Conservation (phyloP, 2,888 invertebrate species). For the Pyrrhia umbra region DNA sequence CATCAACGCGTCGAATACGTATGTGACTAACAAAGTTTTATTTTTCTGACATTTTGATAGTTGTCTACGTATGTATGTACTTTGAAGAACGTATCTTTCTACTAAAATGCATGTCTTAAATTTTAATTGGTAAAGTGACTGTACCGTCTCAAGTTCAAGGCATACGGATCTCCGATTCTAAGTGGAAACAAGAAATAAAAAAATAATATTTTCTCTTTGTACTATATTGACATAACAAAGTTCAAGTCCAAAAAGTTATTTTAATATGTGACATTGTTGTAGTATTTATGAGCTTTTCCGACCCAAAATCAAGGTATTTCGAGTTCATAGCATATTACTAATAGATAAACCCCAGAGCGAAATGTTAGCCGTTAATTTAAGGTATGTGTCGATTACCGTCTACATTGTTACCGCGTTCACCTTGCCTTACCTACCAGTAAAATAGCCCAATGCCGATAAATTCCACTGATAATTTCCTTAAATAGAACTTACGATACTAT, state of each 20-base stretch:
- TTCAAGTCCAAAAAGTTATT: neutral
- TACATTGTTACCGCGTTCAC: slow-evolving; percentile 60
- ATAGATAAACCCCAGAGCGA: slow-evolving; percentile 25
- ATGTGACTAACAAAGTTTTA: neutral
- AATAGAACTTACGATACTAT: slow-evolving; percentile 35
- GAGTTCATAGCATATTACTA: slow-evolving; percentile 6
- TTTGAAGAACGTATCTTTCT: neutral
- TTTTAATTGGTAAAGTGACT: slow-evolving; percentile 17
- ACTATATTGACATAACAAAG: slow-evolving; percentile 1
- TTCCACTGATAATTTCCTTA: slow-evolving; percentile 51
- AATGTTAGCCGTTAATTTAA: slow-evolving; percentile 52
- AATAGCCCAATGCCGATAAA: slow-evolving; percentile 56
- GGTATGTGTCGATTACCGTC: slow-evolving; percentile 53
- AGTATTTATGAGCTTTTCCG: slow-evolving; percentile 18
- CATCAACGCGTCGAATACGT: slow-evolving; percentile 53
- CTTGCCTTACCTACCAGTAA: slow-evolving; percentile 46
- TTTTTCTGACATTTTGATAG: neutral
- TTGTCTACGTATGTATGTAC: neutral
- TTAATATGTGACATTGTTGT: neutral
- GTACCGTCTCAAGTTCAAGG: slow-evolving; percentile 22
- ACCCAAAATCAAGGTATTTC: slow-evolving; percentile 20
- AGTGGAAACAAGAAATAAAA: neutral
- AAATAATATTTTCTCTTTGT: neutral
- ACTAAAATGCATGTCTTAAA: neutral
- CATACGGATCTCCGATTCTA: slow-evolving; percentile 30